Base-by-base conservation (phyloP, 1,140 invertebrate species). In the Drosophila insularis region DNA sequence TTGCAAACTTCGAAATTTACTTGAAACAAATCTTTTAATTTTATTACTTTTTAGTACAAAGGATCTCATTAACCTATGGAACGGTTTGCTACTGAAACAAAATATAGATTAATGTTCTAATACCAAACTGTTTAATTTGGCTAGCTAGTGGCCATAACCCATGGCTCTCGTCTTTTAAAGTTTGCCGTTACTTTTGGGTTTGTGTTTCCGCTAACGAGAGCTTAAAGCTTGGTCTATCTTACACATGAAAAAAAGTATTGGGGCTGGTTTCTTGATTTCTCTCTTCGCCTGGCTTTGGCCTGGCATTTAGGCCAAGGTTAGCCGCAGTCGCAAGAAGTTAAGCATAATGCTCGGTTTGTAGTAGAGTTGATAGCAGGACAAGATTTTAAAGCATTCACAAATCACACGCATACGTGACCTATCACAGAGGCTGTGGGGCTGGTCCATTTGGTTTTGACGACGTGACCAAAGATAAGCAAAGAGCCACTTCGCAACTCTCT, bases 361-460 rank as follows among this genome's bases (percentile, higher is more conserved):
- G 27, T 27, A 19, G 27, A 65, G 46, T 80, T 39, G 65, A 74
- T 72, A 72, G 58, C 81, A 86, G 81, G 82, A 86, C 81, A 69
- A 81, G 78, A 78, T 85, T 74, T 80, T 39, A 23, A 64, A 70
- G 60, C 27, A 43, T 53, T 64, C 54, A 80, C 63, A 74, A 86
- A 74, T 85, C 78, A 74, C 67, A 74, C 82, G 81, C 79, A 76
- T 86, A 82, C 84, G 79, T 87, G 84, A 89, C 84, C 71, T 59
- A 71, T 81, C 76, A 73, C 56, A 37, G 40, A 39, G 3, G 43
- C 43, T 50, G 43, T 61, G 58, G 23, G 54, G 17, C 40, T 39
- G 8, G 46, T 27, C 10, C 21, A 32, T 62, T 35, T 21, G 46
- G 32, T 50, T 50, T 65, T 63, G 71, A 59, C 72, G 75, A 78